Conservation (phyloP, 2,797 vertebrate genomes). For the Pygocentrus nattereri region DNA sequence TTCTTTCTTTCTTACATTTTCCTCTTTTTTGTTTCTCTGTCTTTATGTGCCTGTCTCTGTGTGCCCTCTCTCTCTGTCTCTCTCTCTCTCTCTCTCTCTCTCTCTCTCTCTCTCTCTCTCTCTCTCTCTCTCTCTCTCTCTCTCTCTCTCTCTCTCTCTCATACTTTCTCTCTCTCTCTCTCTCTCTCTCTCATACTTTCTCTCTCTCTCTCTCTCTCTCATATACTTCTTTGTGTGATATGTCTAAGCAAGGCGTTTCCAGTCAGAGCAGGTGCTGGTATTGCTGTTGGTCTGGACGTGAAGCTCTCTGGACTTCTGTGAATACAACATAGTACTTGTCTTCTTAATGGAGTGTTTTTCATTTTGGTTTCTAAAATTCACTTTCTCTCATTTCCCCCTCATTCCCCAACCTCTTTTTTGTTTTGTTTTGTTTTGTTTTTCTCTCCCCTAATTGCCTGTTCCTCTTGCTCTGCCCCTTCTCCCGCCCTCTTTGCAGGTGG, state of each 20-base stretch:
- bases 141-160: no score
- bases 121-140: neutral
- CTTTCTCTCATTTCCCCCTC: neutral
- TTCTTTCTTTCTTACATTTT: no score
- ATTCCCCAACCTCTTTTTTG: neutral
- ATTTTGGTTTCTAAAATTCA: slow-evolving; percentile 28
- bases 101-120: no score
- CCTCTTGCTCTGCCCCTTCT: slow-evolving; percentile 8
- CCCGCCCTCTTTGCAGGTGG: slow-evolving; percentile 78
- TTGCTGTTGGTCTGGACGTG: slow-evolving; percentile 15
- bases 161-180: no score
- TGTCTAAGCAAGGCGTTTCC: slow-evolving; percentile 15
- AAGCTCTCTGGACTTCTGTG: neutral
- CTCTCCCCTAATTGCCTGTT: neutral
- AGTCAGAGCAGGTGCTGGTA: slow-evolving; percentile 22
- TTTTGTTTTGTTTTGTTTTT: neutral
- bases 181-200: no score
- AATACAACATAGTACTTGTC: slow-evolving; percentile 15
- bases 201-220: no score
- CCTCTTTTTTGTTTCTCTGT: no score
- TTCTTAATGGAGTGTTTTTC: slow-evolving; percentile 9
- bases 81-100: no score
- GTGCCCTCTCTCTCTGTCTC: no score
- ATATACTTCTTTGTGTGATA: neutral
- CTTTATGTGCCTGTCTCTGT: no score